phyloP scores from a whole-genome alignment of 2,113 vertebrate genomes.

The Phalacrocorax pelagicus region DNA sequence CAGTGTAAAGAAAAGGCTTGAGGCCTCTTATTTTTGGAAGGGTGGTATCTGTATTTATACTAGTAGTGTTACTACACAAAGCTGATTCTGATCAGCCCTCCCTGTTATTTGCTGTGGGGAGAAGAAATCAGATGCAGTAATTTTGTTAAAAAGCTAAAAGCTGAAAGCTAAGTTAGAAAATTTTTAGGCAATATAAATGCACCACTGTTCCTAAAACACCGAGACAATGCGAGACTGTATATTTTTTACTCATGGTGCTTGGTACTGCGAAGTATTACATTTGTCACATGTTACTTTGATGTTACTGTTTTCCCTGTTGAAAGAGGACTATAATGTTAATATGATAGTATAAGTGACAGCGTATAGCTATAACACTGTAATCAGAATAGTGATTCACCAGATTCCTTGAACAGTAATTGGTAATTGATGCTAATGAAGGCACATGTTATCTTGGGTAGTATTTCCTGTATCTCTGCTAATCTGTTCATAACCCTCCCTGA shows the following conservation, averaged over 20 bases:
- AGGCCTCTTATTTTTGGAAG: neutral
- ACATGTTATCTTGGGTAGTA: neutral
- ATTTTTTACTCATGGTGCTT: neutral
- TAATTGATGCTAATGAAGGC: neutral
- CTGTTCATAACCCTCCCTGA: neutral
- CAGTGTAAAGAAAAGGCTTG: neutral
- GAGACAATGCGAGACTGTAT: neutral
- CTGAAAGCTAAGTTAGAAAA: neutral
- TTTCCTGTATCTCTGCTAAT: neutral
- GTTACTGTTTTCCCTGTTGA: neutral
- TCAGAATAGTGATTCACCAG: neutral
- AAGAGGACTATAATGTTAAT: neutral
- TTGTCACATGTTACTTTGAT: neutral
- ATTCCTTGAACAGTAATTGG: neutral
- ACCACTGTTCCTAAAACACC: neutral
- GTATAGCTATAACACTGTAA: neutral
- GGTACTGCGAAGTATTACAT: neutral
- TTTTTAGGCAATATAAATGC: neutral
- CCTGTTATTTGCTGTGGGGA: neutral
- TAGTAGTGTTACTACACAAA: neutral
- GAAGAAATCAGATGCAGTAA: neutral
- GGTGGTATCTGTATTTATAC: neutral
- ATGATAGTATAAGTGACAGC: neutral
- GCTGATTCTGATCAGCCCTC: neutral
- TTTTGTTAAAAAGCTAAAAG: constrained; percentile 6